A percentile compares a stretch with the other conserved stretches of the same genome.
These are phyloP conservation scores for Magallana ariakensis DNA, from an alignment of 1,140 invertebrate genomes.

Conservation along the genomic window DNA sequence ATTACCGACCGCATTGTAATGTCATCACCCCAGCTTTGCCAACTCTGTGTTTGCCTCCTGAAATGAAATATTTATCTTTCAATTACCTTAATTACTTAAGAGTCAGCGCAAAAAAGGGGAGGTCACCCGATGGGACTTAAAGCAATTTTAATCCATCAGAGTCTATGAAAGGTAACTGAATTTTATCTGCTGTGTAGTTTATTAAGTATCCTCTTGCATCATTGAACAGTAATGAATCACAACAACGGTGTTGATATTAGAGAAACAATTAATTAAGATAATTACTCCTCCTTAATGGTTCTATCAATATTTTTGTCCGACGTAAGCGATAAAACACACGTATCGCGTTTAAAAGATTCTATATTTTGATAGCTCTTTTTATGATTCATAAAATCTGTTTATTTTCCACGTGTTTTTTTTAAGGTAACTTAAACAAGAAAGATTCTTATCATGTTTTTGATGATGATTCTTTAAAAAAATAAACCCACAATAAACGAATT, in stretches of 20 bases:
- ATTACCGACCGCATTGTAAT: slow-evolving; percentile 16
- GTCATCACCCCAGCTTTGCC: slow-evolving; percentile 18
- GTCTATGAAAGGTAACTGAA: neutral
- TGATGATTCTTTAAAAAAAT: no score
- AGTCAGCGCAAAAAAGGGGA: slow-evolving; percentile 21
- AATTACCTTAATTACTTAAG: slow-evolving; percentile 35
- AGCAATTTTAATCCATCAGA: slow-evolving; percentile 26
- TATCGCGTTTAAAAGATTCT: neutral
- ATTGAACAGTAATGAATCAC: slow-evolving; percentile 38
- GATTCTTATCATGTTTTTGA: no score
- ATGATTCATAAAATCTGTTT: no score
- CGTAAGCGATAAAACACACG: neutral
- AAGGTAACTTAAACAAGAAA: no score
- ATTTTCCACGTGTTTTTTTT: no score
- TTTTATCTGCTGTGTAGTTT: slow-evolving; percentile 3
- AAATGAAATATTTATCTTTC: slow-evolving; percentile 36
- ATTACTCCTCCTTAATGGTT: slow-evolving; percentile 19
- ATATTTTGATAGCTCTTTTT: no score
- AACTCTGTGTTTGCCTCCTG: slow-evolving; percentile 11
- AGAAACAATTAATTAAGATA: slow-evolving; percentile 21
- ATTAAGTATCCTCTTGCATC: slow-evolving; percentile 38
- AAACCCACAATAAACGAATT: no score
- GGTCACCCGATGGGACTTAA: slow-evolving; percentile 22
- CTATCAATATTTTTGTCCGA: slow-evolving; percentile 20
- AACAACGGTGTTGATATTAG: neutral